These are phyloP conservation scores for Silurus glanis DNA, from an alignment of 2,113 vertebrate genomes.

Conservation along the genomic window DNA sequence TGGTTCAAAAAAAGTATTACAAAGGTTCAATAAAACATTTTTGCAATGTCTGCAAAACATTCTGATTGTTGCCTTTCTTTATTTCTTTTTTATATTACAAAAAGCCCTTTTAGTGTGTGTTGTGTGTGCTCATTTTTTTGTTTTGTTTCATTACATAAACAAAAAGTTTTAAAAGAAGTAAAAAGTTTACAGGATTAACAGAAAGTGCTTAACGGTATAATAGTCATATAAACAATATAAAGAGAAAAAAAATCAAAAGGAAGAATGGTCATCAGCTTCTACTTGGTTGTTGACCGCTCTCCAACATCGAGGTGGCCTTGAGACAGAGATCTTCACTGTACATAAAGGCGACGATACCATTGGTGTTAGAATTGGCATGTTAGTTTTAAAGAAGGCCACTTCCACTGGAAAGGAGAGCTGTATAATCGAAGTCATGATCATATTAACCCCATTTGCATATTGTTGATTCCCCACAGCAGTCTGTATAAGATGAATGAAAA, in stretches of 20 bases:
- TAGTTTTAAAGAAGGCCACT: conserved; percentile 31
- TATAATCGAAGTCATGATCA: conserved; percentile 11
- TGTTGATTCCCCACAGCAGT: conserved; percentile 11
- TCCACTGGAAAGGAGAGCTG: conserved; percentile 12
- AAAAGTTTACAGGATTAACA: conserved; percentile 52
- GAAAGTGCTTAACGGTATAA: conserved; percentile 68
- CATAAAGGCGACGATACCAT: neutral
- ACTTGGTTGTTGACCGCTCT: neutral
- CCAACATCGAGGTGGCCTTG: conserved; percentile 14
- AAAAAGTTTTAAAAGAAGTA: conserved; percentile 57
- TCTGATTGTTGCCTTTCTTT: conserved; percentile 70
- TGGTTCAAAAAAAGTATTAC: conserved; percentile 77
- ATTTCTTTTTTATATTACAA: conserved; percentile 51
- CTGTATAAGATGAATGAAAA: conserved; percentile 8
- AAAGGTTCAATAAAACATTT: conserved; percentile 69
- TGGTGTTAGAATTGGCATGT: conserved; percentile 28
- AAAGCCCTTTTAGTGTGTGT: conserved; percentile 75
- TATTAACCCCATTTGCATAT: conserved; percentile 40
- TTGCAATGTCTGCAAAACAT: conserved; percentile 77
- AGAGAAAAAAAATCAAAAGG: conserved; percentile 44
- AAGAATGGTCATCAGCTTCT: conserved; percentile 12
- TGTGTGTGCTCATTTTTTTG: conserved; percentile 63
- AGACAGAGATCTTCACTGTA: conserved; percentile 6
- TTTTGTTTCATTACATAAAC: conserved; percentile 53
- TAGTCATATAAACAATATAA: conserved; percentile 57